Evolutionary conservation across 2,113 vertebrate genomes (phyloP), one percentile per base, ranked within the genome.

Genomic region (Amblyornis subalaris): DNA sequence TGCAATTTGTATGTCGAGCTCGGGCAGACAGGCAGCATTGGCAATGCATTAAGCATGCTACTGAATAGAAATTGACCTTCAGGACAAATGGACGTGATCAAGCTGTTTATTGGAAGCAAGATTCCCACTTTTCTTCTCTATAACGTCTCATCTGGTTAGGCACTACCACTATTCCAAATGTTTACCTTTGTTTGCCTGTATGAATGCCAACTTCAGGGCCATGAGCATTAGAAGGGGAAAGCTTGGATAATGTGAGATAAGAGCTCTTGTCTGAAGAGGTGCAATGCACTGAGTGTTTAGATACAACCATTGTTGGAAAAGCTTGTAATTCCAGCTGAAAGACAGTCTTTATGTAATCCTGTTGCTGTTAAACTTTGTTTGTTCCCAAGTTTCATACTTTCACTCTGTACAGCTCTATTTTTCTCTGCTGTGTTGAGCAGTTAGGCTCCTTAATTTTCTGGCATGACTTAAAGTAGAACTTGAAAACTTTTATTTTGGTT

Each of bases 11-110:
- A 81, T 98, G 98, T 98, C 83, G 96, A 98, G 98, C 98, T 98
- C 97, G 98, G 98, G 98, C 99, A 99, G 99, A 99, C 99, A 99
- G 99, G 98, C 99, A 99, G 98, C 99, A 98, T 98, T 99, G 98
- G 98, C 98, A 98, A 98, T 99, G 98, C 98, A 98, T 98, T 98
- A 99, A 98, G 98, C 98, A 98, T 98, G 97, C 98, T 98, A 97
- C 95, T 96, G 97, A 89, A 94, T 94, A 97, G 97, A 97, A 97
- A 98, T 97, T 95, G 42, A 96, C 96, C 97, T 97, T 95, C 80
- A 98, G 98, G 97, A 97, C 97, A 97, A 98, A 97, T 92, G 94
- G 70, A 78, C 3, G 85, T 93, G 90, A 80, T 96, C 85, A 93
- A 97, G 94, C 93, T 91, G 88, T 95, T 94, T 96, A 97, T 97